Percentiles rank a stretch among this genome's conserved stretches.
Evolutionary conservation across 2,888 invertebrate species (phyloP).

Genomic region (Saturnia japonica): DNA sequence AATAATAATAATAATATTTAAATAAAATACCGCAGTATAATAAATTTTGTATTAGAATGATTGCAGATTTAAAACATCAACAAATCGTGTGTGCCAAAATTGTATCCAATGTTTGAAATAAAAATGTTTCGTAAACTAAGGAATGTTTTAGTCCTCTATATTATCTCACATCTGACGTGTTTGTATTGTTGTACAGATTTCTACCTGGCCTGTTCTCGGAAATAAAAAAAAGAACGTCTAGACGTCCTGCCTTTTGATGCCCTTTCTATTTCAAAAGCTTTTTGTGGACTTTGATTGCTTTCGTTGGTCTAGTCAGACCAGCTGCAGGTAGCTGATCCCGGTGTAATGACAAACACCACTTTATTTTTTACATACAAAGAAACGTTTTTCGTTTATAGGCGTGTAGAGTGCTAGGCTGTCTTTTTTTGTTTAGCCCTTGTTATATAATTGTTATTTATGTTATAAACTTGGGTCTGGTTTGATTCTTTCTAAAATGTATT

Average conservation of each 20-base stretch:
- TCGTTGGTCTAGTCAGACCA: conserved; percentile 64
- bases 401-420: conserved; percentile 39
- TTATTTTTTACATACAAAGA: conserved; percentile 56
- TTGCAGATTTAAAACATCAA: neutral
- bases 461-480: neutral
- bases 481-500: neutral
- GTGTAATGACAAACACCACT: conserved; percentile 51
- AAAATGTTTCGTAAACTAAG: conserved; percentile 18
- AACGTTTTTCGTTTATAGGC: conserved; percentile 47
- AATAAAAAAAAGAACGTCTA: conserved; percentile 71
- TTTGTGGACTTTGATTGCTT: conserved; percentile 67
- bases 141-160: conserved; percentile 19
- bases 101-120: conserved; percentile 19
- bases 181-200: conserved; percentile 45
- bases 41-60: neutral
- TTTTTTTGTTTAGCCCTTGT: conserved; percentile 37
- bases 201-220: conserved; percentile 73
- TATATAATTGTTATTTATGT: neutral
- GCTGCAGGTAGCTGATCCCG: conserved; percentile 69
- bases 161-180: conserved; percentile 21
- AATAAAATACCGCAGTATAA: neutral
- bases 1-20: neutral
- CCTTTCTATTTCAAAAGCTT: conserved; percentile 70
- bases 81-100: conserved; percentile 20
- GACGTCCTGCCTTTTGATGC: conserved; percentile 76